phyloP scores from a whole-genome alignment of 2,888 invertebrate genomes.

The Himalopsyche japonica region DNA sequence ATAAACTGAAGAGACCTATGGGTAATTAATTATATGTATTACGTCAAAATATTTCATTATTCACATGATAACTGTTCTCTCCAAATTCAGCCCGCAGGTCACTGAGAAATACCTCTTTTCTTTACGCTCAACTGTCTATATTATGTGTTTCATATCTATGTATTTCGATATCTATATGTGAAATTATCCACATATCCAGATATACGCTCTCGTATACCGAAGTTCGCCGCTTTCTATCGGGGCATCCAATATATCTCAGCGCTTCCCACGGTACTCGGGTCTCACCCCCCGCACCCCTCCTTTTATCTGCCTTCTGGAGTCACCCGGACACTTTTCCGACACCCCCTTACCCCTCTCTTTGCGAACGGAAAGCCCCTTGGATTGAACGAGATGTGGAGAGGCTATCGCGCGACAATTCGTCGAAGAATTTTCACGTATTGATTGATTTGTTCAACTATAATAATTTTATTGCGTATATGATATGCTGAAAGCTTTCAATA shows the following conservation, averaged over 20 bases:
- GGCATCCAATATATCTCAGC: conserved; percentile 36
- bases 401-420: background rate
- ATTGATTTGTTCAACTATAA: too few species aligned
- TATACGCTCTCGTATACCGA: background rate
- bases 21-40: too few species aligned
- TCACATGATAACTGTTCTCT: too few species aligned
- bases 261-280: conserved; percentile 17
- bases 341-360: background rate
- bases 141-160: background rate
- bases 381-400: background rate
- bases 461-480: too few species aligned
- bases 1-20: too few species aligned
- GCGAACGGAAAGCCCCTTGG: background rate
- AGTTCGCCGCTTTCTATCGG: conserved; percentile 27
- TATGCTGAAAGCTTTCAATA: too few species aligned
- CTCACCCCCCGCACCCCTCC: conserved; percentile 22
- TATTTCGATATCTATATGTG: background rate
- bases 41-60: too few species aligned
- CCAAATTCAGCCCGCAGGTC: background rate
- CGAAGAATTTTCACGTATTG: background rate
- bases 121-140: background rate
- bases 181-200: background rate
- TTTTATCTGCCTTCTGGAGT: background rate
- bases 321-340: background rate
- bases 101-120: background rate